Evolutionary conservation across 2,113 vertebrate genomes (phyloP), one percentile per base, ranked within the genome.

Genomic region (Mungos mungo): DNA sequence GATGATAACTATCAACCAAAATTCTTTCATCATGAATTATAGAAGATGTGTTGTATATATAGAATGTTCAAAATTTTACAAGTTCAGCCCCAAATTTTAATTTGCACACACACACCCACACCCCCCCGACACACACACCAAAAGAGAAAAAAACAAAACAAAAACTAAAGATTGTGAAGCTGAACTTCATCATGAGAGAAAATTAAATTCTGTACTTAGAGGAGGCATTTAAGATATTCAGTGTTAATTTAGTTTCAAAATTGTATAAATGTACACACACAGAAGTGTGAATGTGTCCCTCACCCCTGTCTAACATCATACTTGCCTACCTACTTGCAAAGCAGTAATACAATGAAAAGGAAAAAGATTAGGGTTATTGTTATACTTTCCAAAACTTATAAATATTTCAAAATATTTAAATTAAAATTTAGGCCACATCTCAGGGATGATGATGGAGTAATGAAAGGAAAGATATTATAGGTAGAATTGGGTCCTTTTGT

Each of bases 351-450:
- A 41, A 54, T 31, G 9, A 47, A 52, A 80, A 63, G 14, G 57
- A 16, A 72, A 88, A 88, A 66, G 13, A 0, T 54, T 33, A 7
- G 69, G 72, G 4, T 79, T 69, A 47, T 6, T 33, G 54, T 54
- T 69, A 18, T 80, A 93, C 41, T 93, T 87, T 25, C n/a, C 7
- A 50, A 47, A 77, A 31, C 27, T 77, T 95, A 89, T 41, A 95
- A 90, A 82, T 72, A 79, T 84, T 86, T 38, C 45, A 93, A 93
- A 76, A 77, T 71, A 84, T 15, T 89, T 89, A 89, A 92, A 83
- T 66, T 95, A 41, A 27, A 68, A 93, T 52, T 83, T 68, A 27
- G 4, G 4, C 41, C 33, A 68, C 23, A 13, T 10, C 12, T 82
- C 25, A 5, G 33, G 47, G 23, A 11, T 21, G 33, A 66, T 25